Evolutionary conservation across 2,888 invertebrate genomes (phyloP).

Genomic region (Strigamia crassipes): DNA sequence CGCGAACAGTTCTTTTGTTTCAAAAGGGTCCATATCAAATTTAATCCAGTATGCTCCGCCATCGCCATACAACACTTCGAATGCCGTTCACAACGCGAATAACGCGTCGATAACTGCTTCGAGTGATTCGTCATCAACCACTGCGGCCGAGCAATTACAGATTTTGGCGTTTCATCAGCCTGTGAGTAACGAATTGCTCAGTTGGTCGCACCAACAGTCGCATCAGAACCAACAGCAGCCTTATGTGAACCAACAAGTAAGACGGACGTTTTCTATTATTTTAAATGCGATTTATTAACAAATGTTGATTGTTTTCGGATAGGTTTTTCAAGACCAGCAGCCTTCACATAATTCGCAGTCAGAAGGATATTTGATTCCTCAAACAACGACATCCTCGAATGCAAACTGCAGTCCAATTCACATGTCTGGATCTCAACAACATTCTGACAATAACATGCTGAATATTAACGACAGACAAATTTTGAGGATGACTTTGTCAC

Average conservation of each 20-base stretch:
- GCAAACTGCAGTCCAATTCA: conserved; percentile 24
- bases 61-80: conserved; percentile 33
- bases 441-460: conserved; percentile 14
- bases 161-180: conserved; percentile 53
- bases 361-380: conserved; percentile 19
- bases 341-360: conserved; percentile 17
- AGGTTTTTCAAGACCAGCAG: conserved; percentile 29
- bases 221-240: conserved; percentile 53
- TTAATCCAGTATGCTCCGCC: conserved; percentile 48
- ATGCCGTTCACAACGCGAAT: background rate
- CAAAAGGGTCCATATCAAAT: conserved; percentile 42
- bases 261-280: background rate
- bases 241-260: conserved; percentile 57
- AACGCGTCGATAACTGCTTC: conserved; percentile 39
- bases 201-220: conserved; percentile 50
- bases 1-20: background rate
- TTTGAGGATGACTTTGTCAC: conserved; percentile 1
- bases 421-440: conserved; percentile 5
- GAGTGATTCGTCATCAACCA: conserved; percentile 50
- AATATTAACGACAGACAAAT: conserved; percentile 17
- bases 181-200: conserved; percentile 49
- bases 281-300: background rate
- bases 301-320: background rate
- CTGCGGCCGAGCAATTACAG: conserved; percentile 53
- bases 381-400: background rate